phyloP scores from a whole-genome alignment of 2,888 invertebrate species.

The Lutraria lutraria region DNA sequence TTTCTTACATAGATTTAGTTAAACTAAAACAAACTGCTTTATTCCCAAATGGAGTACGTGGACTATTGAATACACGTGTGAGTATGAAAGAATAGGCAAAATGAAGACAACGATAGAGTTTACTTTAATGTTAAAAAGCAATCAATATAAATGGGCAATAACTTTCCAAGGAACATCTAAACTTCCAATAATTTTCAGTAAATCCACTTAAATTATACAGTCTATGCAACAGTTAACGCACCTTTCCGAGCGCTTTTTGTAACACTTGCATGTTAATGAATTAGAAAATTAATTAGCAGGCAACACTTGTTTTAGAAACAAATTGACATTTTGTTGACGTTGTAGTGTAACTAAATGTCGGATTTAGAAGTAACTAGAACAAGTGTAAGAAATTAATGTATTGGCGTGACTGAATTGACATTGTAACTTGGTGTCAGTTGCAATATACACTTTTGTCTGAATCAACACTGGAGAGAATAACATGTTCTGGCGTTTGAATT shows the following conservation, averaged over 20 bases:
- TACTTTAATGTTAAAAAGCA: background rate
- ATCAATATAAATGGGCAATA: background rate
- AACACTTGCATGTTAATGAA: background rate
- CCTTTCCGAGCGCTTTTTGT: background rate
- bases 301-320: background rate
- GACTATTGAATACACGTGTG: no score
- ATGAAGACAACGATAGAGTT: no score
- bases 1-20: no score
- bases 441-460: background rate
- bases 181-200: background rate
- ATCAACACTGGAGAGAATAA: background rate
- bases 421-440: background rate
- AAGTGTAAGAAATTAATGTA: background rate
- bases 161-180: background rate
- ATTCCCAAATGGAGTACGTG: no score
- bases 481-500: background rate
- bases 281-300: background rate
- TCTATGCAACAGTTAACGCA: background rate
- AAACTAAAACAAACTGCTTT: no score
- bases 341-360: background rate
- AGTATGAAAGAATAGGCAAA: no score
- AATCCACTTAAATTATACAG: background rate
- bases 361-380: background rate
- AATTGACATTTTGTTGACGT: slow-evolving; percentile 8
- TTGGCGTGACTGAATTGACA: background rate